Evolutionary conservation across 2,888 invertebrate species (phyloP).

Genomic region (Vanessa cardui): DNA sequence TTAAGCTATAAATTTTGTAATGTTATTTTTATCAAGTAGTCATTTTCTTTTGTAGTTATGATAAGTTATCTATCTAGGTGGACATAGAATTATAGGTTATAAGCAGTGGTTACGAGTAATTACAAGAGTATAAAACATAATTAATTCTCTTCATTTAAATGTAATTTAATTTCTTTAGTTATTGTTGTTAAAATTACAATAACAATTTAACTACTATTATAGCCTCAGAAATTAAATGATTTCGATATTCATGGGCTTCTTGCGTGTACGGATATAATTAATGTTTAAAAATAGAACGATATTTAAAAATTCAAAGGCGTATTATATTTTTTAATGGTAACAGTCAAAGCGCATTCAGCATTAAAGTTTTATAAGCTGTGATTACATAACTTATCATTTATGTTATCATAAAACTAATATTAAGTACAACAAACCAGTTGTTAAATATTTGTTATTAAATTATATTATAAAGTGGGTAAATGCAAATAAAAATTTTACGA

Average conservation of each 20-base stretch:
- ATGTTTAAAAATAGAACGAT: background rate
- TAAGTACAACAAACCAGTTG: background rate
- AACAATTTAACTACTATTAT: too few relatives aligned
- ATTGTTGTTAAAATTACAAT: too few relatives aligned
- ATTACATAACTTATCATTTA: too few relatives aligned
- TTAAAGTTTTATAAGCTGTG: too few relatives aligned
- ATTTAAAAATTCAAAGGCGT: background rate
- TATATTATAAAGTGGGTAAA: conserved; percentile 16
- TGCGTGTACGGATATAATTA: background rate
- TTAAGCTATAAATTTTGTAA: conserved; percentile 25
- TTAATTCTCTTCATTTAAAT: too few relatives aligned
- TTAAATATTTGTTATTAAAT: conserved; percentile 1
- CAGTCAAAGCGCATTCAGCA: too few relatives aligned
- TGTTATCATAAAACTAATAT: too few relatives aligned
- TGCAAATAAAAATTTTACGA: conserved; percentile 11
- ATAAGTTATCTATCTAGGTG: conserved; percentile 24
- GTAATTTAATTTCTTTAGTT: too few relatives aligned
- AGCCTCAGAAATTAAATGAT: too few relatives aligned
- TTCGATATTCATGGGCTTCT: background rate
- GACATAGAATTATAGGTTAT: conserved; percentile 18
- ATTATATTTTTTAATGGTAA: background rate
- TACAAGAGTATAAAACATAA: background rate
- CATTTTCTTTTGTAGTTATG: conserved; percentile 10
- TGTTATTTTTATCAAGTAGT: conserved; percentile 19
- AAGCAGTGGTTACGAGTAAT: conserved; percentile 5